Evolutionary conservation across 1,140 invertebrate species (phyloP).

Genomic region (Eufriesea mexicana): DNA sequence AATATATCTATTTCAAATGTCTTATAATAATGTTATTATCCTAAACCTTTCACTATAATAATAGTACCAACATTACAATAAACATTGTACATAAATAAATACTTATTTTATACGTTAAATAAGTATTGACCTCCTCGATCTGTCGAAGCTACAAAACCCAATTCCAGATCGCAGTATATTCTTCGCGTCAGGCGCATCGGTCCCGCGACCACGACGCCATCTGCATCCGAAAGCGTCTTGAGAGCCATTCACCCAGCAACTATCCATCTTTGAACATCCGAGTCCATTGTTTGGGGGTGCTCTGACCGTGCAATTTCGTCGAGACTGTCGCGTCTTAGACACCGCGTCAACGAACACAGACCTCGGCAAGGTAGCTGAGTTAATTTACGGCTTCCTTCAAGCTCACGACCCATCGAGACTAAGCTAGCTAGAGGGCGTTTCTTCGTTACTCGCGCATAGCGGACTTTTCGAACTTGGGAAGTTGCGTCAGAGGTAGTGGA

Average conservation of each 20-base stretch:
- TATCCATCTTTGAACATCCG: conserved; percentile 20
- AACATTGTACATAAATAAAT: no score
- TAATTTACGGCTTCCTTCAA: conserved; percentile 33
- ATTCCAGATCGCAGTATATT: no score
- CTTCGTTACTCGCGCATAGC: neutral
- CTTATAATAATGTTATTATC: no score
- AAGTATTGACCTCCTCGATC: no score
- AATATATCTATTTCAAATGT: no score
- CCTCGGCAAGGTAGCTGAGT: neutral
- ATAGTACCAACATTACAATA: no score
- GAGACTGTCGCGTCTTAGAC: neutral
- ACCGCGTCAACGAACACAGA: conserved; percentile 3
- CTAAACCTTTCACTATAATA: no score
- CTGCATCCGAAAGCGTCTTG: neutral
- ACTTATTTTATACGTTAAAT: no score
- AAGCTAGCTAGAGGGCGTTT: neutral
- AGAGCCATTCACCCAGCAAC: conserved; percentile 2
- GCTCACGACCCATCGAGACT: neutral
- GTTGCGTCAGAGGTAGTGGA: neutral
- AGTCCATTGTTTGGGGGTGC: conserved; percentile 1
- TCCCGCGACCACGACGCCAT: no score
- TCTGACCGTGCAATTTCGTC: conserved; percentile 4
- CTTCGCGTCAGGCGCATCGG: no score
- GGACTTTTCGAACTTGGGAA: neutral
- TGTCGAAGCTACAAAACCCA: no score